Evolutionary conservation across 2,888 invertebrate species (phyloP).

Genomic region (Mycogona germanica): DNA sequence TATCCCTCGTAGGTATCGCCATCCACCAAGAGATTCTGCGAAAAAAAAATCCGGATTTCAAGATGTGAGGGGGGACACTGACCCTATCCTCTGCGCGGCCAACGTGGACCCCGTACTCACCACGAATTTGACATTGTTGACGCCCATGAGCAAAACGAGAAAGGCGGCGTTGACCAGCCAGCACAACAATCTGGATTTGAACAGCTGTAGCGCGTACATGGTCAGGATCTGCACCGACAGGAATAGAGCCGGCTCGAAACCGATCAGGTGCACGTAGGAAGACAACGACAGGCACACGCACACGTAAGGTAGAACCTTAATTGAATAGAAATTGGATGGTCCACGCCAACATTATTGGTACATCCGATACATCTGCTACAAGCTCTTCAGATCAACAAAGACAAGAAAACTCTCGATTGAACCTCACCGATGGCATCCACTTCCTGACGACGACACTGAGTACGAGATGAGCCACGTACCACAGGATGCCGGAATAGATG

Average conservation of each 20-base stretch:
- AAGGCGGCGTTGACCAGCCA: constrained; percentile 12
- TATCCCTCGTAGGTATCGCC: constrained; percentile 21
- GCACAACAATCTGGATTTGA: constrained; percentile 7
- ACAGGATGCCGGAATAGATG: constrained; percentile 1
- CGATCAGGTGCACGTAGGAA: background rate
- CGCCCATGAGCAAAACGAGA: too few species aligned
- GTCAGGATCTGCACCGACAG: constrained; percentile 9
- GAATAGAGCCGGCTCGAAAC: background rate
- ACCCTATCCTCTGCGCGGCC: too few species aligned
- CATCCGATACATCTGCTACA: background rate
- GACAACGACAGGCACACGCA: background rate
- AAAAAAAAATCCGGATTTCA: constrained; percentile 9
- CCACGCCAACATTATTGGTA: too few species aligned
- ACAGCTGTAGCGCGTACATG: constrained; percentile 2
- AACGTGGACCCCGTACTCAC: too few species aligned
- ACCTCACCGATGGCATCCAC: background rate
- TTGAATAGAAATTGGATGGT: background rate
- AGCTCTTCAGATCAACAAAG: background rate
- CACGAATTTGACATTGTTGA: too few species aligned
- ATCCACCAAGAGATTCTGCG: constrained; percentile 16
- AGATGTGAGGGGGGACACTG: too few species aligned
- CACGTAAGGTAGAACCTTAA: constrained; percentile 3
- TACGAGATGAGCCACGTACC: background rate
- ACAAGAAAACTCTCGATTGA: background rate
- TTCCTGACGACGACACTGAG: background rate